phyloP scores from a whole-genome alignment of 1,140 invertebrate genomes.

The Melitaea cinxia region DNA sequence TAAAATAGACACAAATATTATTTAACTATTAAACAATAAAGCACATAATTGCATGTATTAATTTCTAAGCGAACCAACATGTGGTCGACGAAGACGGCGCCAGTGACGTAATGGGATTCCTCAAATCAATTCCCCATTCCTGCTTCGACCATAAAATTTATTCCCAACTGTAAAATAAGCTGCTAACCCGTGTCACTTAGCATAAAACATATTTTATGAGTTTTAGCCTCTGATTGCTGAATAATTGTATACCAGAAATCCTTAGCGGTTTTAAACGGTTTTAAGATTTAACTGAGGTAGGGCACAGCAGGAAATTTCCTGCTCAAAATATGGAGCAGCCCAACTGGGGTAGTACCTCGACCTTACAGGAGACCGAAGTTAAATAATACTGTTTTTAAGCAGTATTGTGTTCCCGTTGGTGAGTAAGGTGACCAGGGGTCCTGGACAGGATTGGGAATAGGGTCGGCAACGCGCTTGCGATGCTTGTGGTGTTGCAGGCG shows the following conservation, averaged over 20 bases:
- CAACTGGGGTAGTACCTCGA: no score
- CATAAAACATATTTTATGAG: not conserved
- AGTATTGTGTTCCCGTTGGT: no score
- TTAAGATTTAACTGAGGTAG: no score
- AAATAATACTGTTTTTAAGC: no score
- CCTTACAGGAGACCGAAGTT: no score
- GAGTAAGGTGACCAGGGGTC: no score
- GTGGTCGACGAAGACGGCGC: conserved; percentile 44
- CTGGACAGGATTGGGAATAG: no score
- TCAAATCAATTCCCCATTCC: conserved; percentile 25
- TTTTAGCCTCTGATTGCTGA: not conserved
- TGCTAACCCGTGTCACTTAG: not conserved
- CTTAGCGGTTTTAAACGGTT: no score
- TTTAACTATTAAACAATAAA: not conserved
- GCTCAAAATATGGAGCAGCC: no score
- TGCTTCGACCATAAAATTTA: conserved; percentile 7
- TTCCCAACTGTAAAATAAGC: conserved; percentile 1
- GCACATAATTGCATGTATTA: conserved; percentile 13
- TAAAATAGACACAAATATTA: not conserved
- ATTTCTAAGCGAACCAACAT: conserved; percentile 33
- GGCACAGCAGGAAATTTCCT: no score
- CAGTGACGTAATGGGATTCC: conserved; percentile 45
- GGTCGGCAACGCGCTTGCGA: no score
- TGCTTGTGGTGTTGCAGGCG: no score
- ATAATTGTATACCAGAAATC: not conserved